Base-by-base conservation (phyloP, 1,140 invertebrate genomes). In the Diploscapter pachys region DNA sequence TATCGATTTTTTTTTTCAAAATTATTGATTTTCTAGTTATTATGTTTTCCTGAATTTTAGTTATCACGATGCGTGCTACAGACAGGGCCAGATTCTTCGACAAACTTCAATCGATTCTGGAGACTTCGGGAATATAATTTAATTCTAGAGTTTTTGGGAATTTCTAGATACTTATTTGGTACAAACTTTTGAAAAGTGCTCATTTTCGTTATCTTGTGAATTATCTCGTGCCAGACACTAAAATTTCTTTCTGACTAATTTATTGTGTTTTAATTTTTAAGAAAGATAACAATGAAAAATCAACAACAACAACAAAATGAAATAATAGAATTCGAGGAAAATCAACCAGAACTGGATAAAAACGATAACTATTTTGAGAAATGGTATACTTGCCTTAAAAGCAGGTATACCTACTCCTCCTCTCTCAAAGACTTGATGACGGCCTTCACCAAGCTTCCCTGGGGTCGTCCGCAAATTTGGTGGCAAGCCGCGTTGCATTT, bases 351-450 rank as follows among this genome's bases (percentile, higher is more conserved):
- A 69, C 53, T 69, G 0, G 0, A 4, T 69, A 50, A 56, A 11
- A 69, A 69, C 66, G 3, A 69, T 69, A 49, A 69, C 66, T 5
- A 69, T 69, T 13, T 56, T 69, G 4, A 69, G 59, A 31, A 13
- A 69, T 13, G 65, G 56, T 65, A 9, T 8, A 13, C 13, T 67
- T 54, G 52, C 65, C 48, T 67, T 52, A 67, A 13, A 63, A 6
- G 6, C 8, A 11, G 5, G 6, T 3, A 63, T n/a, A 9, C 6
- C 48, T 63, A 49, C 31, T 11, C 31, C 31, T 31, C 31, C 31
- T 31, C 31, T 31, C 31, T 31, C 31, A 31, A 31, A 31, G 31
- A 31, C 31, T 31, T 31, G 31, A 31, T 31, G 31, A 31, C 31
- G 31, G 31, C 31, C 1, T 31, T 31, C 31, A 31, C 31, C 31